Evolutionary conservation across 1,140 invertebrate genomes (phyloP).

Genomic region (Pseudomyrmex concolor): DNA sequence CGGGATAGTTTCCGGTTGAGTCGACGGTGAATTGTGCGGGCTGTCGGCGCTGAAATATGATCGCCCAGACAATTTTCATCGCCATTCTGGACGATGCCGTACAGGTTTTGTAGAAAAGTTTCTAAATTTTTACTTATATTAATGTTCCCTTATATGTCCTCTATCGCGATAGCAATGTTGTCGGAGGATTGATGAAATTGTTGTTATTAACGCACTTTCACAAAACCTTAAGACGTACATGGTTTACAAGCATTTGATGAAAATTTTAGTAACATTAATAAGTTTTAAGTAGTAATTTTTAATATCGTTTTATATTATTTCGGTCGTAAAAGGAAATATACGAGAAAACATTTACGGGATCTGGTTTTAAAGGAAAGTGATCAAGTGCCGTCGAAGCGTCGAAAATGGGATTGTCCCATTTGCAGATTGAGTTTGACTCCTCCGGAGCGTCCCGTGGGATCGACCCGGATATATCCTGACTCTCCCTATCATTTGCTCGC

Average conservation of each 20-base stretch:
- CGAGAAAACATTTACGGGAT: slow-evolving; percentile 27
- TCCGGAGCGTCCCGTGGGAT: slow-evolving; percentile 10
- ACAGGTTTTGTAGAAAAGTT: slow-evolving; percentile 61
- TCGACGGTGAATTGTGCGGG: slow-evolving; percentile 55
- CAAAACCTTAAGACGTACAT: neutral
- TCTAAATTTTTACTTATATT: slow-evolving; percentile 48
- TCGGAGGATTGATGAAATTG: slow-evolving; percentile 56
- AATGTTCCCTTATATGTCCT: slow-evolving; percentile 12
- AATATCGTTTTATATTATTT: slow-evolving; percentile 35
- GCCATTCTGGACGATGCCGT: slow-evolving; percentile 26
- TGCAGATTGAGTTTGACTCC: slow-evolving; percentile 69
- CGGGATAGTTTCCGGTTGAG: slow-evolving; percentile 54
- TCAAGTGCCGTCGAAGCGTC: slow-evolving; percentile 44
- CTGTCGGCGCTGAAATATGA: slow-evolving; percentile 64
- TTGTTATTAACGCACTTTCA: slow-evolving; percentile 52
- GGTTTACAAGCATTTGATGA: too few species aligned
- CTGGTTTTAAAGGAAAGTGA: slow-evolving; percentile 39
- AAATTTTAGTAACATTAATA: too few species aligned
- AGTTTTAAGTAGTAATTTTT: too few species aligned
- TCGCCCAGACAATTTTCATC: slow-evolving; percentile 63
- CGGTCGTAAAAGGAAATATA: slow-evolving; percentile 43
- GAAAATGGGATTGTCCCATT: slow-evolving; percentile 69
- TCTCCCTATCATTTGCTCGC: slow-evolving; percentile 33
- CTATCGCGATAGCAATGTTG: slow-evolving; percentile 24
- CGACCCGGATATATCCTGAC: slow-evolving; percentile 42